Percentiles rank a stretch among this genome's conserved stretches.
These are phyloP conservation scores for Drosophila niveifrons DNA, from an alignment of 2,888 invertebrate genomes.

Conservation along the genomic window DNA sequence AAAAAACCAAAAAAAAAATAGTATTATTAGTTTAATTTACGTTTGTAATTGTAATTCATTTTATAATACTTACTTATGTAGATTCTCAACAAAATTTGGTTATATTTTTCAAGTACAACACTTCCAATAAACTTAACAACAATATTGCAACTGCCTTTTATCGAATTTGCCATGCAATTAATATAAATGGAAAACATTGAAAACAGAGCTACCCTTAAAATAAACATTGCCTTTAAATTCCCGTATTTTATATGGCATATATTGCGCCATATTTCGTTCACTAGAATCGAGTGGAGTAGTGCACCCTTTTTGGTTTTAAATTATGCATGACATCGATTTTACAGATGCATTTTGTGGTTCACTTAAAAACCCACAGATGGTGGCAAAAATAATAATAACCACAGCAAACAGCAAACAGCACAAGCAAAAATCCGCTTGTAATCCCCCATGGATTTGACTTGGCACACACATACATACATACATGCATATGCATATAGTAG, in stretches of 20 bases:
- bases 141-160: too few relatives aligned
- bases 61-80: too few relatives aligned
- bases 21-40: too few relatives aligned
- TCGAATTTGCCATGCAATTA: not conserved
- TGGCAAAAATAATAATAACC: constrained; percentile 63
- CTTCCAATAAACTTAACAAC: too few relatives aligned
- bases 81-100: too few relatives aligned
- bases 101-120: too few relatives aligned
- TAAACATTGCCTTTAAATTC: not conserved
- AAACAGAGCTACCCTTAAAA: not conserved
- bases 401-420: constrained; percentile 56
- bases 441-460: constrained; percentile 69
- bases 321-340: constrained; percentile 77
- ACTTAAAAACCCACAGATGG: constrained; percentile 39
- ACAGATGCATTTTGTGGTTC: constrained; percentile 67
- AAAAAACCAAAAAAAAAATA: not conserved
- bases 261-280: constrained; percentile 4
- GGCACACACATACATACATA: constrained; percentile 24
- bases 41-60: too few relatives aligned
- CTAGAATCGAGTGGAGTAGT: not conserved
- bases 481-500: constrained; percentile 5
- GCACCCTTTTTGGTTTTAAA: constrained; percentile 36
- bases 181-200: not conserved
- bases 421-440: constrained; percentile 63
- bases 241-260: not conserved